Evolutionary conservation across 2,888 invertebrate species (phyloP).

Genomic region (Troides oblongomaculatus): DNA sequence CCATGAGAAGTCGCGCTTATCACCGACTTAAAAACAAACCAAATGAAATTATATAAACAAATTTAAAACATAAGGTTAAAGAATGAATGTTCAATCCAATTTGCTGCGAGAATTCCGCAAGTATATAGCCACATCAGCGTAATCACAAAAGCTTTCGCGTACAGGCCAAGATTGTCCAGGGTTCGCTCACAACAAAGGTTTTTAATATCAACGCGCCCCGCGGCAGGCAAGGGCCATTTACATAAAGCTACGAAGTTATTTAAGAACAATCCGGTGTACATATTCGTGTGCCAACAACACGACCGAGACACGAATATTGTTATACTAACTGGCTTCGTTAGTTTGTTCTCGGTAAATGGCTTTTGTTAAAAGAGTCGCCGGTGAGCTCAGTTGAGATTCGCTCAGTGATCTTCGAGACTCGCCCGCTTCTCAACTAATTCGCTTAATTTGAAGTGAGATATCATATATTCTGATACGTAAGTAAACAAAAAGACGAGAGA

Average conservation of each 20-base stretch:
- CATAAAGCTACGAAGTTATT: constrained; percentile 70
- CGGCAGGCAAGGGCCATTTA: constrained; percentile 67
- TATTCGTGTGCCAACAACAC: constrained; percentile 49
- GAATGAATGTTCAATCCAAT: constrained; percentile 22
- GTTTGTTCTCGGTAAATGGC: constrained; percentile 74
- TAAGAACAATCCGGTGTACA: constrained; percentile 65
- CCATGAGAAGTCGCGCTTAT: too few species aligned
- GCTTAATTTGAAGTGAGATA: constrained; percentile 46
- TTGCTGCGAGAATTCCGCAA: constrained; percentile 19
- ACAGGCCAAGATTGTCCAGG: constrained; percentile 53
- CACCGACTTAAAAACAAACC: too few species aligned
- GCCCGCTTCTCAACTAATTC: constrained; percentile 54
- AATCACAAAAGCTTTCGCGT: constrained; percentile 35
- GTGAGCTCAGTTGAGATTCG: constrained; percentile 59
- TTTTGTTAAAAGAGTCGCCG: constrained; percentile 60
- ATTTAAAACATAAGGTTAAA: neutral
- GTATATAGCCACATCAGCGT: constrained; percentile 31
- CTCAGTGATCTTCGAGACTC: constrained; percentile 53
- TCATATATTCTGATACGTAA: neutral
- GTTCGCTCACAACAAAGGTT: constrained; percentile 64
- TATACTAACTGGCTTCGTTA: constrained; percentile 78
- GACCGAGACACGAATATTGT: constrained; percentile 69
- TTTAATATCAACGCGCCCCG: constrained; percentile 73
- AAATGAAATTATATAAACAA: neutral
- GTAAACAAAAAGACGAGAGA: neutral